phyloP scores from a whole-genome alignment of 2,888 invertebrate genomes.

The Caenorhabditis angaria region DNA sequence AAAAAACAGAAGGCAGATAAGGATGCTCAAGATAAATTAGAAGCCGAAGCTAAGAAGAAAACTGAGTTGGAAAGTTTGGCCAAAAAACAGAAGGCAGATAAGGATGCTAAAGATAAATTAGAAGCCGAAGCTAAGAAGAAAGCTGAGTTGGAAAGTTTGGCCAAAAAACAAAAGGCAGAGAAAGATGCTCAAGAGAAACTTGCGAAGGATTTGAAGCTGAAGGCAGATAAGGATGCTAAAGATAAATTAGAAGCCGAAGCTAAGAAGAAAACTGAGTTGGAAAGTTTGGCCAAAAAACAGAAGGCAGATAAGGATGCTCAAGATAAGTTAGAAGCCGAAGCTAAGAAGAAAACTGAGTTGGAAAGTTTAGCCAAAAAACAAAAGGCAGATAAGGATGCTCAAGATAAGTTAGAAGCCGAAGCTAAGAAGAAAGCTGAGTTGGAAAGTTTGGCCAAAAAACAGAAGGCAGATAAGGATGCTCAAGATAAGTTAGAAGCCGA shows the following conservation, averaged over 20 bases:
- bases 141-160: no score
- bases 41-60: neutral
- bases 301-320: neutral
- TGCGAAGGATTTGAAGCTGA: no score
- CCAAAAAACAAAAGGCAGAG: neutral
- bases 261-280: neutral
- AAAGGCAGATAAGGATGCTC: neutral
- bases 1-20: neutral
- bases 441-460: neutral
- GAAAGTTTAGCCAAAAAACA: neutral
- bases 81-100: neutral
- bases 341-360: neutral
- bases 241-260: neutral
- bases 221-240: neutral
- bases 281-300: neutral
- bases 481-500: neutral
- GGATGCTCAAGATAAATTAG: no score
- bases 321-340: neutral
- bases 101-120: neutral
- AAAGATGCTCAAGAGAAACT: no score
- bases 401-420: neutral
- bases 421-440: neutral
- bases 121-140: neutral
- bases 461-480: neutral
- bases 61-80: neutral